A percentile compares a stretch with the other conserved stretches of the same genome.
Conservation (phyloP, 1,140 invertebrate genomes). For the Sesamia nonagrioides region DNA sequence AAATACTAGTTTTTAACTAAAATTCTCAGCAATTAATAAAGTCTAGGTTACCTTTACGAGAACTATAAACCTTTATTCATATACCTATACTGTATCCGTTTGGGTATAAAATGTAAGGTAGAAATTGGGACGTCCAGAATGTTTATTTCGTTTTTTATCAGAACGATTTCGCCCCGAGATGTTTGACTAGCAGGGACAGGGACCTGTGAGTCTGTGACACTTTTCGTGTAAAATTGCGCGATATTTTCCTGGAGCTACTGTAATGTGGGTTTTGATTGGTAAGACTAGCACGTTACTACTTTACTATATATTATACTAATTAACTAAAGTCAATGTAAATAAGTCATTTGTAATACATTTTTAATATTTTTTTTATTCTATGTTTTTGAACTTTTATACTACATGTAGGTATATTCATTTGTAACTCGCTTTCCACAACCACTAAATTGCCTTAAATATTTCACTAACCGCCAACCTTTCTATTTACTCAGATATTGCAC, state of each 20-base stretch:
- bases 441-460: too few relatives aligned
- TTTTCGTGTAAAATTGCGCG: neutral
- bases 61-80: neutral
- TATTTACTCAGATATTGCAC: too few relatives aligned
- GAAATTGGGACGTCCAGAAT: neutral
- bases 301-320: neutral
- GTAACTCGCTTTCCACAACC: too few relatives aligned
- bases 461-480: too few relatives aligned
- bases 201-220: neutral
- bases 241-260: neutral
- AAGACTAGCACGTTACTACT: neutral
- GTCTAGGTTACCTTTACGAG: too few relatives aligned
- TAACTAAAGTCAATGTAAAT: neutral
- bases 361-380: too few relatives aligned
- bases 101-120: neutral
- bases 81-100: neutral
- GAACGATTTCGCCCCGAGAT: neutral
- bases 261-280: neutral
- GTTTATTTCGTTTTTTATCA: neutral
- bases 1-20: too few relatives aligned
- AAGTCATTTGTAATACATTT: too few relatives aligned
- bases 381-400: too few relatives aligned
- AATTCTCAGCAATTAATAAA: too few relatives aligned
- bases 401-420: too few relatives aligned
- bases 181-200: neutral